A percentile compares a stretch with the other conserved stretches of the same genome.
These are phyloP conservation scores for Lacerta viridis DNA, from an alignment of 2,797 vertebrate species.

Conservation along the genomic window DNA sequence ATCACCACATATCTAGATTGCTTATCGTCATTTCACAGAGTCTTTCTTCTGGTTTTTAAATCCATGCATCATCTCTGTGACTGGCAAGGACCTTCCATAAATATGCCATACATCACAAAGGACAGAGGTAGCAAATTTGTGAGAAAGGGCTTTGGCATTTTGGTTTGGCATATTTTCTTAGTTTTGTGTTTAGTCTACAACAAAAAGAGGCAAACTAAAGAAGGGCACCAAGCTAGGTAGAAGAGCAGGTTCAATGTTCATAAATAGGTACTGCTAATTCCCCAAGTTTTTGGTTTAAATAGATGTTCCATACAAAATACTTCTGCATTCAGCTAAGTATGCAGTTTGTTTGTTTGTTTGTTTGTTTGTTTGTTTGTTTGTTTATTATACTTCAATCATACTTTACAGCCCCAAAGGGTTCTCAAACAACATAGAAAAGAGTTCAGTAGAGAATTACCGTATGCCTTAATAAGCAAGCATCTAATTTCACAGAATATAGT, in stretches of 20 bases:
- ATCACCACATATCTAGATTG: neutral
- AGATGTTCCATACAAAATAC: neutral
- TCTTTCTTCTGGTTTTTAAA: neutral
- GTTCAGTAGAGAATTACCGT: neutral
- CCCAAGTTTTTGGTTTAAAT: neutral
- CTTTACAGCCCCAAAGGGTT: too few relatives aligned
- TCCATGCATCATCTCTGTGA: neutral
- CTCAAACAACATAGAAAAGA: too few relatives aligned
- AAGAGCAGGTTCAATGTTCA: neutral
- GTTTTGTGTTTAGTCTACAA: too few relatives aligned
- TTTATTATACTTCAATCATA: too few relatives aligned
- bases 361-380: too few relatives aligned
- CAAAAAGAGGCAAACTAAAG: neutral
- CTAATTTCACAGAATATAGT: neutral
- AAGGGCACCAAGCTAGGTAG: neutral
- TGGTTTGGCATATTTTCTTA: neutral
- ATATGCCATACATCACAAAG: neutral
- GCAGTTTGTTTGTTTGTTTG: neutral
- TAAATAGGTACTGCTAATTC: neutral
- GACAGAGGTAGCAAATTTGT: neutral
- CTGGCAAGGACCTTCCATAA: neutral
- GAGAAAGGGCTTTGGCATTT: neutral
- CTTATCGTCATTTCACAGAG: neutral
- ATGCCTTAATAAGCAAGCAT: neutral
- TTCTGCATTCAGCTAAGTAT: neutral